These are phyloP conservation scores for Pycnonotus jocosus DNA, from an alignment of 2,113 vertebrate species.

Conservation along the genomic window DNA sequence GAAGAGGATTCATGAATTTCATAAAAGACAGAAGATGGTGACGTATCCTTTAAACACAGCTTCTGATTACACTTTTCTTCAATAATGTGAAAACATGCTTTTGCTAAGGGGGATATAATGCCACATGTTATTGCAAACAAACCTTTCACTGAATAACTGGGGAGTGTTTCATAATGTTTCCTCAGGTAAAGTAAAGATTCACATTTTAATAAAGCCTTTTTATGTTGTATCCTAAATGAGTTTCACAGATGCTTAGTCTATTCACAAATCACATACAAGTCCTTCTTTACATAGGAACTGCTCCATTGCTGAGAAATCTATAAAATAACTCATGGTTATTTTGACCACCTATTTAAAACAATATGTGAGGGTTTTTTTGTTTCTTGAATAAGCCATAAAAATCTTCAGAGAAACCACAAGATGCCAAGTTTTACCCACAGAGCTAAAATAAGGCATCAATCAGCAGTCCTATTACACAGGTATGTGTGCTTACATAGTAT, in stretches of 20 bases:
- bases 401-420: not conserved
- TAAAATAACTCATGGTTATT: not conserved
- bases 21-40: not conserved
- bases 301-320: not conserved
- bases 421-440: not conserved
- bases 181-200: not conserved
- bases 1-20: not conserved
- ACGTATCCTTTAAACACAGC: not conserved
- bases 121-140: slow-evolving; percentile 2
- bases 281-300: not conserved
- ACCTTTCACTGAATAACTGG: not conserved
- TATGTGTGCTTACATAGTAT: not conserved
- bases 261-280: not conserved
- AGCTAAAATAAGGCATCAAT: not conserved
- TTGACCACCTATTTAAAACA: not conserved
- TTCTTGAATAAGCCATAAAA: not conserved
- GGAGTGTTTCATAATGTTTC: slow-evolving; percentile 29
- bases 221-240: not conserved
- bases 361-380: not conserved
- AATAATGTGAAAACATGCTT: not conserved
- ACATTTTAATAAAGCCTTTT: not conserved
- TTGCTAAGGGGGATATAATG: not conserved
- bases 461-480: not conserved
- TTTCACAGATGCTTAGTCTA: not conserved
- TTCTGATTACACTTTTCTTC: slow-evolving; percentile 5